These are phyloP conservation scores for Lasaia peninsularis DNA, from an alignment of 1,140 invertebrate species.

Conservation along the genomic window DNA sequence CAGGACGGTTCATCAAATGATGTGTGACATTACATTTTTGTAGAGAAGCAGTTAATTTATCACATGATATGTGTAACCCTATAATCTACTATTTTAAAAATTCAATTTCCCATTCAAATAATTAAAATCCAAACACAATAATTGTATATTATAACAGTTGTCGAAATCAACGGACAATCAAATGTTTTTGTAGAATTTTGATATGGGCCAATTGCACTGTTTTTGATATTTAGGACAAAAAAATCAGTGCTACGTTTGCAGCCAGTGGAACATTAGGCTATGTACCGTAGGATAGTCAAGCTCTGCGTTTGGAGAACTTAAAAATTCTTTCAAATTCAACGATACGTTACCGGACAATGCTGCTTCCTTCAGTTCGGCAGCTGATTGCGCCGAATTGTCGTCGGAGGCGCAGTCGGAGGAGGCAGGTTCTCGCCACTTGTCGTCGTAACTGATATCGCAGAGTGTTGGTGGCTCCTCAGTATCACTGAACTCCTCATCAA, in stretches of 20 bases:
- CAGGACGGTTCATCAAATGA: constrained; percentile 62
- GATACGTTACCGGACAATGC: constrained; percentile 42
- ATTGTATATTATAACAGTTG: neutral
- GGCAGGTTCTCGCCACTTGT: constrained; percentile 55
- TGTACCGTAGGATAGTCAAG: constrained; percentile 68
- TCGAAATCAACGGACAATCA: constrained; percentile 2
- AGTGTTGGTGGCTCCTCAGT: constrained; percentile 65
- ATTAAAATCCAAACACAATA: neutral
- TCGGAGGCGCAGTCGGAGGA: constrained; percentile 64
- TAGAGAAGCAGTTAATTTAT: constrained; percentile 45
- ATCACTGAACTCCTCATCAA: constrained; percentile 58
- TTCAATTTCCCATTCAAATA: neutral
- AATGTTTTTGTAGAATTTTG: constrained; percentile 11
- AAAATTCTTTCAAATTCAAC: constrained; percentile 55
- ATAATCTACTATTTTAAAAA: constrained; percentile 16
- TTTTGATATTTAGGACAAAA: constrained; percentile 20
- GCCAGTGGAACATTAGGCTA: constrained; percentile 73
- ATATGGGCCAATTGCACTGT: constrained; percentile 31
- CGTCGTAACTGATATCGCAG: constrained; percentile 60
- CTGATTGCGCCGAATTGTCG: constrained; percentile 62
- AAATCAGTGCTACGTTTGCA: constrained; percentile 61
- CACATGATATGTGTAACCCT: constrained; percentile 59
- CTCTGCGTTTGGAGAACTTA: constrained; percentile 61
- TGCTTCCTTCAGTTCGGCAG: constrained; percentile 45
- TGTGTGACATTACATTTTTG: constrained; percentile 25